These are phyloP conservation scores for Crotalus helleri DNA, from an alignment of 2,113 vertebrate species.

Conservation along the genomic window DNA sequence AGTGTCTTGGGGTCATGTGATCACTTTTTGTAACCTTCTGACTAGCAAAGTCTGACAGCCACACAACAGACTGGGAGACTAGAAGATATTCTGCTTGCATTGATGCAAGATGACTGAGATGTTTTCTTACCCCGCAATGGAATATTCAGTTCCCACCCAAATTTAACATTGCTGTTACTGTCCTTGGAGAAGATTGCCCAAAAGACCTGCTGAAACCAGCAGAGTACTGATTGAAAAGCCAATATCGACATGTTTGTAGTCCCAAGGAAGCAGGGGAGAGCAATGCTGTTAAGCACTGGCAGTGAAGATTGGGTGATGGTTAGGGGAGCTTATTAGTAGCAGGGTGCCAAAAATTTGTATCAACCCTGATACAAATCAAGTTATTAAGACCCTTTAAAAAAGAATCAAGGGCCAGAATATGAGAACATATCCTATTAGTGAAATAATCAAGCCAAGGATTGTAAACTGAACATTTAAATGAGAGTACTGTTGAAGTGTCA, in stretches of 20 bases:
- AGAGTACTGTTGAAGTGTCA: background rate
- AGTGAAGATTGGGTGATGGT: background rate
- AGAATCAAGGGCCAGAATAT: background rate
- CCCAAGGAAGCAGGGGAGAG: background rate
- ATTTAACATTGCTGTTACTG: background rate
- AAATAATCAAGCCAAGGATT: background rate
- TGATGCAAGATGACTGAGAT: background rate
- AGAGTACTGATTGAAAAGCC: background rate
- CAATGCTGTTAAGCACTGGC: background rate
- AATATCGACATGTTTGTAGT: background rate
- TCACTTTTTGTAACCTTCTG: too few species aligned
- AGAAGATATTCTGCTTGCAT: background rate
- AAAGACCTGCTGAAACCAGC: background rate
- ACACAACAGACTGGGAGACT: background rate
- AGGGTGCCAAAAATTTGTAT: background rate
- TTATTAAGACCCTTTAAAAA: background rate
- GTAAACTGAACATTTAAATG: background rate
- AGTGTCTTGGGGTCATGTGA: too few species aligned
- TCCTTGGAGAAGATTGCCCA: background rate
- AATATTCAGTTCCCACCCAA: background rate
- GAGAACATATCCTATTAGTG: background rate
- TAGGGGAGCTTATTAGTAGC: background rate
- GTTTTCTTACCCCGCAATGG: background rate
- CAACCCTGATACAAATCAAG: background rate
- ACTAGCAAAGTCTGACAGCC: background rate